phyloP scores from a whole-genome alignment of 2,888 invertebrate genomes.

The Drosophila parthenogenetica region DNA sequence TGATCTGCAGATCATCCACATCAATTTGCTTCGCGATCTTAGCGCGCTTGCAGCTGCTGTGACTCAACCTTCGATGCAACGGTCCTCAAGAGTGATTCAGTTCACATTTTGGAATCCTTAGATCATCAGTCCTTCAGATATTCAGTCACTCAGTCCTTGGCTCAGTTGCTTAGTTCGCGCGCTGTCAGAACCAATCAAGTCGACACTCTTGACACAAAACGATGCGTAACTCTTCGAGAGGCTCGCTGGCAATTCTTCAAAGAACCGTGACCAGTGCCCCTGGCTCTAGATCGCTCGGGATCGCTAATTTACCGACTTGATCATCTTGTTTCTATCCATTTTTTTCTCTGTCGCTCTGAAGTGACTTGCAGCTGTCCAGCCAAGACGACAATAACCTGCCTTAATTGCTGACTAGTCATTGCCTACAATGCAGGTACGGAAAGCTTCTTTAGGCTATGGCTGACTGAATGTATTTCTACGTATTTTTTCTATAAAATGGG shows the following conservation, averaged over 20 bases:
- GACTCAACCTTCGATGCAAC: slow-evolving; percentile 48
- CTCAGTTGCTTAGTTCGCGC: slow-evolving; percentile 65
- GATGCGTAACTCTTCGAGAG: slow-evolving; percentile 79
- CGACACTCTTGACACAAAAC: slow-evolving; percentile 78
- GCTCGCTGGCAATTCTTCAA: slow-evolving; percentile 64
- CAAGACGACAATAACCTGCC: slow-evolving; percentile 58
- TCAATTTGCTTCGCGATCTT: slow-evolving; percentile 58
- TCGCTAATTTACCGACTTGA: slow-evolving; percentile 64
- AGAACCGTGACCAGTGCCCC: slow-evolving; percentile 71
- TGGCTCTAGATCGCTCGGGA: slow-evolving; percentile 29
- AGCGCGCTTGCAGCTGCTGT: slow-evolving; percentile 60
- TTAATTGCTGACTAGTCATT: slow-evolving; percentile 77
- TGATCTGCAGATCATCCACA: slow-evolving; percentile 59
- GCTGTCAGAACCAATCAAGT: slow-evolving; percentile 82
- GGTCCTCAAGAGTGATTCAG: slow-evolving; percentile 30
- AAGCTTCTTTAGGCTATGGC: slow-evolving; percentile 3
- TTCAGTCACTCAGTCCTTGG: neutral
- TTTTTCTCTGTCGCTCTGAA: slow-evolving; percentile 37
- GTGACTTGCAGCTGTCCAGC: slow-evolving; percentile 58
- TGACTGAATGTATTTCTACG: neutral
- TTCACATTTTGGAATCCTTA: slow-evolving; percentile 11
- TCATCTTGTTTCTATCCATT: slow-evolving; percentile 2
- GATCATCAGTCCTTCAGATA: slow-evolving; percentile 15
- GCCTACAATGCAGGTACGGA: slow-evolving; percentile 33
- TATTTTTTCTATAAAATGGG: too few species aligned